Base-by-base conservation (phyloP, 2,888 invertebrate genomes). In the Baronia brevicornis region DNA sequence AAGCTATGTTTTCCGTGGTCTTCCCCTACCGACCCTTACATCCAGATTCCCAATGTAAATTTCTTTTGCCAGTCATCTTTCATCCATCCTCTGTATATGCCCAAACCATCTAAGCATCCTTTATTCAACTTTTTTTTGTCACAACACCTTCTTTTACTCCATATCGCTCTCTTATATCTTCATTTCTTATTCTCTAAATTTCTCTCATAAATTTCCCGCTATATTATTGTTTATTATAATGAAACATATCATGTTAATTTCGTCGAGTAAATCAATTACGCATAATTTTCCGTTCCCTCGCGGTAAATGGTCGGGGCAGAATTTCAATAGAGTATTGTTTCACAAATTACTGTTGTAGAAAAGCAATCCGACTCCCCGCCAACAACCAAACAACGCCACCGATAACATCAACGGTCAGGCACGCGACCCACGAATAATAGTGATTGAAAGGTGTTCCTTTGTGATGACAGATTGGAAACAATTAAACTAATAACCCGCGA, bases 401-500 rank as follows among this genome's bases (percentile, higher is more conserved):
- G 58, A 68, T 65, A 60, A 57, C 58, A 64, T 61, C 62, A 56
- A 52, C 55, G 60, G 51, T 52, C 48, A 38, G 39, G 33, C 48
- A 60, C 54, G 54, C 51, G 46, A 49, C 44, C 41, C 21, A 33
- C 24, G 35, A 44, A 43, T 38, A 46, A 47, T 44, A 40, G 39
- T 44, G 42, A 46, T 46, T 46, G 54, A 54, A 53, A 51, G 38
- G 24, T 31, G 20, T 40, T 34, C 18, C 31, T 38, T 43, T 39
- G 27, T 36, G 28, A 15, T 25, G 24, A 34, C 28, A 14, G 24
- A 26, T 35, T 38, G 23, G 23, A 20, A 33, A 29, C 20, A 29
- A 20, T 27, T 23, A 25, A 10, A 13, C 28, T 23, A 24, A 20
- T 20, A 28, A 30, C 20, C n/a, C n/a, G n/a, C n/a, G n/a, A n/a